Conservation (phyloP, 2,113 vertebrate species). For the Sylvilagus bachmani region DNA sequence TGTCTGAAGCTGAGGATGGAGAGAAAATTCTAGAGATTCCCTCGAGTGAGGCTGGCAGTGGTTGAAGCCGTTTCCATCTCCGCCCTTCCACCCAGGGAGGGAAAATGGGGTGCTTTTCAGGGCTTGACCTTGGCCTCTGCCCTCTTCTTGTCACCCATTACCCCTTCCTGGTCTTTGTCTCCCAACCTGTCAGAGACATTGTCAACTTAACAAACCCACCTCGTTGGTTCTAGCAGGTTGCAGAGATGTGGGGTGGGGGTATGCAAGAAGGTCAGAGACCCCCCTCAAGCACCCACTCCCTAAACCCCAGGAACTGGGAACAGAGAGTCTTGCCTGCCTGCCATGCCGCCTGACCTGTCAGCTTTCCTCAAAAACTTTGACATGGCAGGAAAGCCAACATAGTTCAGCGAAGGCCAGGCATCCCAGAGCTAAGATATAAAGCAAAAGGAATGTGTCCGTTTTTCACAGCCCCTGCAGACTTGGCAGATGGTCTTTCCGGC, state of each 20-base stretch:
- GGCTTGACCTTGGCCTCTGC: neutral
- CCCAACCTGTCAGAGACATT: neutral
- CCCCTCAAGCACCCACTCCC: too few relatives aligned
- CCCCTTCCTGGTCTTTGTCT: constrained; percentile 30
- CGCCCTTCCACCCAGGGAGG: neutral
- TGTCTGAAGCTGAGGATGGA: neutral
- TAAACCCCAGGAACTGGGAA: neutral
- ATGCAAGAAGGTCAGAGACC: neutral
- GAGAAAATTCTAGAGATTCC: neutral
- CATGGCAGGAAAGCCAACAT: neutral
- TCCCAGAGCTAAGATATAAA: neutral
- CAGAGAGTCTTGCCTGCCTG: neutral
- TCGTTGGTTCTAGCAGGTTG: neutral
- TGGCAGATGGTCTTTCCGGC: neutral
- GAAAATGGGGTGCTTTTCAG: neutral
- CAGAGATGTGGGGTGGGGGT: neutral
- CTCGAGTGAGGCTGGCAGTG: neutral
- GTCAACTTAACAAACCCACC: neutral
- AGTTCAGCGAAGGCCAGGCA: neutral
- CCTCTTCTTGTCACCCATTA: neutral
- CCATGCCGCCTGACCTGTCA: neutral
- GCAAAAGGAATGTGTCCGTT: neutral
- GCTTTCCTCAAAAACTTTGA: neutral
- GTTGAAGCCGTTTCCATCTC: neutral
- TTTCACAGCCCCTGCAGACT: neutral